phyloP scores from a whole-genome alignment of 2,888 invertebrate genomes.

The Tenthredo amoena region DNA sequence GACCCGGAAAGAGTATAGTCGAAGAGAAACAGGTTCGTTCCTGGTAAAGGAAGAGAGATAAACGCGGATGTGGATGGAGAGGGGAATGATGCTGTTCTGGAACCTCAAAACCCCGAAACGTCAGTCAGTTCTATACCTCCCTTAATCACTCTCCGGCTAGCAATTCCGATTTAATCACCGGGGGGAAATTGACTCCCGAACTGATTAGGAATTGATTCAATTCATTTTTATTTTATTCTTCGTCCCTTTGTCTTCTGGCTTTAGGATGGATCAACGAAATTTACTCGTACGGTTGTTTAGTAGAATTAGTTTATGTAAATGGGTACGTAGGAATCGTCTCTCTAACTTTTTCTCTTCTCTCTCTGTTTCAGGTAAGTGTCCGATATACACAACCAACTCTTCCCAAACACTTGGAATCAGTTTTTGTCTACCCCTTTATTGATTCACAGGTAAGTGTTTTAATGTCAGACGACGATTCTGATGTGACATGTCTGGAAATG shows the following conservation, averaged over 20 bases:
- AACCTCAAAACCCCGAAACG: slow-evolving; percentile 44
- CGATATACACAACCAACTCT: not conserved
- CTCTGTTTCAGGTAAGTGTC: slow-evolving; percentile 38
- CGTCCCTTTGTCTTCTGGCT: not conserved
- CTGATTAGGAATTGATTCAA: not conserved
- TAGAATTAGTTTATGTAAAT: not conserved
- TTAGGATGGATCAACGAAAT: not conserved
- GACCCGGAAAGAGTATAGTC: not conserved
- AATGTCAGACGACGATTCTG: not conserved
- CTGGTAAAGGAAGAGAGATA: not conserved
- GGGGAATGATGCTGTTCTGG: slow-evolving; percentile 52
- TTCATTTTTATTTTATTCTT: not conserved
- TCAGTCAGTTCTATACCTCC: slow-evolving; percentile 29
- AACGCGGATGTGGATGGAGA: slow-evolving; percentile 49
- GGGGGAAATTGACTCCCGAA: slow-evolving; percentile 10
- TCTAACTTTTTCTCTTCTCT: not conserved
- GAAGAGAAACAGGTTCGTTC: not conserved
- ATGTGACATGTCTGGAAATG: not conserved
- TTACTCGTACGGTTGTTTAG: not conserved
- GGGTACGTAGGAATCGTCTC: not conserved
- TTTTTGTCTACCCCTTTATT: not conserved
- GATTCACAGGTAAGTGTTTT: not conserved
- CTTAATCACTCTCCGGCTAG: slow-evolving; percentile 31
- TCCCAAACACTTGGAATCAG: not conserved
- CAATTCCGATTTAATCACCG: slow-evolving; percentile 42